Evolutionary conservation across 2,888 invertebrate species (phyloP), one percentile per base, ranked within the genome.

Genomic region (Drosophila paracracens): DNA sequence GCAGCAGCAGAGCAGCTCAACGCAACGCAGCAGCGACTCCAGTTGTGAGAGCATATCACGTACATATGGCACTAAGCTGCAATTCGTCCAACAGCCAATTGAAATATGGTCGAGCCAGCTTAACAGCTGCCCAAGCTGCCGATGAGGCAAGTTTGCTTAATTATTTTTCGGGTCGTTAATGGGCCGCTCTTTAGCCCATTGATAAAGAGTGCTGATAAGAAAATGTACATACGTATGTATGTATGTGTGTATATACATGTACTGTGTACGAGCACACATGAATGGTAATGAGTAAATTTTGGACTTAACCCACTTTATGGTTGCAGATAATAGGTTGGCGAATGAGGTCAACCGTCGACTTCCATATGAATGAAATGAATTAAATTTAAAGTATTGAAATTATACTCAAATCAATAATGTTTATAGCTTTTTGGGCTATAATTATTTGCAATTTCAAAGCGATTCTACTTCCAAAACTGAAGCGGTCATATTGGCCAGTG

Each of bases 121-220:
- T 62, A 50, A 46, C 56, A 65, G 52, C 56, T 52, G 67, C 27
- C 33, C 29, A 38, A 51, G 48, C 40, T 29, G n/a, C 21, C 36
- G 16, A 51, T 18, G 40, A 6, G n/a, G 31, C 62, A 60, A 75
- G 50, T 71, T 66, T 52, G 53, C 51, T 71, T 74, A 65, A 85
- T 80, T 74, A 53, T 61, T 71, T 64, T 71, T 53, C 56, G 58
- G 65, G 40, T 48, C 64, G n/a, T 64, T 74, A 74, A 77, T 70
- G 73, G 50, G 54, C 57, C 50, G 48, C 79, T 25, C 46, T 69
- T 56, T 46, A 38, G 58, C 35, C 27, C 70, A 77, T 72, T 74
- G 70, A 75, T 58, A 29, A 64, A 72, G 16, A 27, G 5, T 18
- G 25, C 27, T 46, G 46, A 46, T 46, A 46, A 25, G 46, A 21